Conservation (phyloP, 2,888 invertebrate species). For the Cybosia mesomella region DNA sequence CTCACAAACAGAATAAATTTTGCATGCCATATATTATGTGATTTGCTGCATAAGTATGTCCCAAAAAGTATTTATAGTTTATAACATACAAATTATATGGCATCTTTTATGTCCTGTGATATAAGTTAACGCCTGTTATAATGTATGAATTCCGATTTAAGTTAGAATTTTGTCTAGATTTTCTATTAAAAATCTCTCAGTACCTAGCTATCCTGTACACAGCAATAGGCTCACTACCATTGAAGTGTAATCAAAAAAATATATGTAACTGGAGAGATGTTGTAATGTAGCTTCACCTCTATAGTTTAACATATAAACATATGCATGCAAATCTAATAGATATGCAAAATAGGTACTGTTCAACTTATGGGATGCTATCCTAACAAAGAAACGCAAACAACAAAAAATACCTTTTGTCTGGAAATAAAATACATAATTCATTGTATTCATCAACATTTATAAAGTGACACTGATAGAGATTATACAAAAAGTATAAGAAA, state of each 20-base stretch:
- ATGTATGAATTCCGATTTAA: background rate
- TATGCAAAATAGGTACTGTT: background rate
- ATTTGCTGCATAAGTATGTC: background rate
- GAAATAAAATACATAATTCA: conserved; percentile 2
- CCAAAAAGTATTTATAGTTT: background rate
- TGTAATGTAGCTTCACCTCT: too few species aligned
- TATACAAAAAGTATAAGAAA: background rate
- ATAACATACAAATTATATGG: background rate
- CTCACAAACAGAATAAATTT: background rate
- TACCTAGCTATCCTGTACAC: too few species aligned
- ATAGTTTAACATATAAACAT: background rate
- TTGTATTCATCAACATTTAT: conserved; percentile 2
- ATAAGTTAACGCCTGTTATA: background rate
- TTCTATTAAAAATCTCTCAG: too few species aligned
- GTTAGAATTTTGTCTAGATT: background rate
- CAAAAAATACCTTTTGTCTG: background rate
- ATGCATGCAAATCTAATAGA: background rate
- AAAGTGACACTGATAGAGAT: background rate
- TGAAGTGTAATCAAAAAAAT: too few species aligned
- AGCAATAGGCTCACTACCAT: too few species aligned
- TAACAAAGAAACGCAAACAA: background rate
- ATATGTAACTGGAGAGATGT: too few species aligned
- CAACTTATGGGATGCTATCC: background rate
- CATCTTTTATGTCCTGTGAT: background rate
- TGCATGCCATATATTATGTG: background rate